These are phyloP conservation scores for Mormyrus lacerda DNA, from an alignment of 2,113 vertebrate species.

Conservation along the genomic window DNA sequence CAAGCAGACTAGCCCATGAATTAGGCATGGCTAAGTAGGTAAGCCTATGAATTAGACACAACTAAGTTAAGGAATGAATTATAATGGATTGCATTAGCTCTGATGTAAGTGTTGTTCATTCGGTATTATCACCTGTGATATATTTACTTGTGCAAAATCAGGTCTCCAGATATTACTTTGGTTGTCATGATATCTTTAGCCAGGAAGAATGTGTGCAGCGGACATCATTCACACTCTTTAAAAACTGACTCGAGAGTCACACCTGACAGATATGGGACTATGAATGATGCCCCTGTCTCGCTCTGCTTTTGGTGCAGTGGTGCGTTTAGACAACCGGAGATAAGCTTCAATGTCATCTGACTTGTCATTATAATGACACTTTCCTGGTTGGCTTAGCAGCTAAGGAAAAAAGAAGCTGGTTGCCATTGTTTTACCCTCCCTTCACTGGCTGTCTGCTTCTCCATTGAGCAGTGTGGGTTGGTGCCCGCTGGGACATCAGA, in stretches of 20 bases:
- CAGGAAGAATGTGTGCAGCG: background rate
- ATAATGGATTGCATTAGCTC: background rate
- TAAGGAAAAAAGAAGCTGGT: background rate
- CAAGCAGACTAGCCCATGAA: background rate
- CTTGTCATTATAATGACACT: slow-evolving; percentile 1
- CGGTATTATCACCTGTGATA: background rate
- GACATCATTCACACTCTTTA: background rate
- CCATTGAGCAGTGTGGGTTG: background rate
- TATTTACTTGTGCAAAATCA: slow-evolving; percentile 1
- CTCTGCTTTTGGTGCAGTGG: background rate
- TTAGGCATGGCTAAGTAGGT: background rate
- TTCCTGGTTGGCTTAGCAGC: slow-evolving; percentile 9
- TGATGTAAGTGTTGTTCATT: background rate
- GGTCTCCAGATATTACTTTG: background rate
- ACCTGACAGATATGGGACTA: background rate
- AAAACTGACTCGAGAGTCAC: background rate
- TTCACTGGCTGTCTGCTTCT: background rate
- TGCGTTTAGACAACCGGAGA: background rate
- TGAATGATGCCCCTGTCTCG: background rate
- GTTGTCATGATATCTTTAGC: background rate
- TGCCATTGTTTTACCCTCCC: background rate
- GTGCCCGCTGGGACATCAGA: background rate
- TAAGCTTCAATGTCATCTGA: slow-evolving; percentile 10
- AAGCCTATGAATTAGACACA: background rate
- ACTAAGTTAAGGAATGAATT: background rate